Evolutionary conservation across 1,140 invertebrate species (phyloP).

Genomic region (Liolophura sinensis): DNA sequence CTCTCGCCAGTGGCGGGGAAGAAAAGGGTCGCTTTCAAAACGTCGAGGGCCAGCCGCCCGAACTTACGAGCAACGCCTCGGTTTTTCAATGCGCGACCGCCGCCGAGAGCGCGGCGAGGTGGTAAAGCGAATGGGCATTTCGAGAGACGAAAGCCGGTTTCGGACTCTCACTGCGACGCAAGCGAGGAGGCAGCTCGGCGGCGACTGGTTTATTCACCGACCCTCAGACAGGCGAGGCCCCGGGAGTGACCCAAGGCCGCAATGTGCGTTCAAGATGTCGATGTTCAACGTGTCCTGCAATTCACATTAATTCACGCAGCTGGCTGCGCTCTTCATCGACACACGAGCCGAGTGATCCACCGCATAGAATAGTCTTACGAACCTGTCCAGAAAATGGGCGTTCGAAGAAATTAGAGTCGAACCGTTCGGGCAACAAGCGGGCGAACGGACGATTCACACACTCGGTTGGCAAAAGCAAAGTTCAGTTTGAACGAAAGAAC

Average conservation of each 20-base stretch:
- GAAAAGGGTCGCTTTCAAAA: not conserved
- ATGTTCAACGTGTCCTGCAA: slow-evolving; percentile 80
- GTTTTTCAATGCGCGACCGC: too few species aligned
- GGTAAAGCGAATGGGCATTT: too few species aligned
- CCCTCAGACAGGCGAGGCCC: slow-evolving; percentile 67
- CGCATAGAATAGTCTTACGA: slow-evolving; percentile 50
- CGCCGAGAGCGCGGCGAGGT: too few species aligned
- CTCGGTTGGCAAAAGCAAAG: too few species aligned
- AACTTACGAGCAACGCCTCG: too few species aligned
- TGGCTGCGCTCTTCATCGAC: slow-evolving; percentile 80
- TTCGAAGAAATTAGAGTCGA: too few species aligned
- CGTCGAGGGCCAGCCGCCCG: not conserved
- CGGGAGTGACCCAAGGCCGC: slow-evolving; percentile 68
- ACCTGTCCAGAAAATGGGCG: too few species aligned
- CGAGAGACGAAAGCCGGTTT: too few species aligned
- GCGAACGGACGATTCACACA: too few species aligned
- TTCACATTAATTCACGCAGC: slow-evolving; percentile 77
- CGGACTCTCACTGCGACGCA: not conserved
- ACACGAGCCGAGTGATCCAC: slow-evolving; percentile 75
- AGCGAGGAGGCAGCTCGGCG: not conserved
- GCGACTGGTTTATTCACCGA: slow-evolving; percentile 29
- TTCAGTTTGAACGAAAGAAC: too few species aligned
- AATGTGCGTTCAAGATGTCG: slow-evolving; percentile 80
- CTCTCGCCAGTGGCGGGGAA: not conserved
- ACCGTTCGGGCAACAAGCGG: too few species aligned